Percentiles rank a stretch among this genome's conserved stretches.
phyloP scores from a whole-genome alignment of 2,888 invertebrate genomes.

The Epinotia ramella region DNA sequence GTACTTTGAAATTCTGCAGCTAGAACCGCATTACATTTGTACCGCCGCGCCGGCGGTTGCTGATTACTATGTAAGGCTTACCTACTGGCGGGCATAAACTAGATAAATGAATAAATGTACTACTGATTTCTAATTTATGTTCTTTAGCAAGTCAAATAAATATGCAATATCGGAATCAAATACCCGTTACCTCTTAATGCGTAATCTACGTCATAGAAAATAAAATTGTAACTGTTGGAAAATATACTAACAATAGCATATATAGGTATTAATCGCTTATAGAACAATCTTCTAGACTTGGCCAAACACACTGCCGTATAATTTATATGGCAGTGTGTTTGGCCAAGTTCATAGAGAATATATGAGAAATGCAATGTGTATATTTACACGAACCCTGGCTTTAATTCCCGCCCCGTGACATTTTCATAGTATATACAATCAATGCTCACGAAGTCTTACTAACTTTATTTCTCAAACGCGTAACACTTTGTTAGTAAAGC shows the following conservation, averaged over 20 bases:
- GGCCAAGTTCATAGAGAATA: too few relatives aligned
- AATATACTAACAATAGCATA: background rate
- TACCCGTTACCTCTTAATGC: conserved; percentile 16
- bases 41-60: conserved; percentile 19
- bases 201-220: background rate
- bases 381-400: too few relatives aligned
- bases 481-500: too few relatives aligned
- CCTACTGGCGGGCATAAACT: conserved; percentile 38
- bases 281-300: too few relatives aligned
- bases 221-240: background rate
- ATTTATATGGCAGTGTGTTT: too few relatives aligned
- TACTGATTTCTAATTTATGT: conserved; percentile 35
- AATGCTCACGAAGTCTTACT: too few relatives aligned
- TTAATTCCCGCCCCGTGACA: too few relatives aligned
- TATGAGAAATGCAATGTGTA: too few relatives aligned
- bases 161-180: conserved; percentile 19
- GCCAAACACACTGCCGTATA: too few relatives aligned
- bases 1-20: conserved; percentile 5
- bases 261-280: conserved; percentile 13
- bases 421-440: too few relatives aligned
- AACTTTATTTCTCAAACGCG: too few relatives aligned
- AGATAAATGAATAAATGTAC: conserved; percentile 30
- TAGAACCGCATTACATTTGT: conserved; percentile 22
- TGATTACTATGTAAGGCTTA: conserved; percentile 39
- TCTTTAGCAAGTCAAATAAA: conserved; percentile 28